phyloP scores from a whole-genome alignment of 2,797 vertebrate species.

The Gallinago solitaria region DNA sequence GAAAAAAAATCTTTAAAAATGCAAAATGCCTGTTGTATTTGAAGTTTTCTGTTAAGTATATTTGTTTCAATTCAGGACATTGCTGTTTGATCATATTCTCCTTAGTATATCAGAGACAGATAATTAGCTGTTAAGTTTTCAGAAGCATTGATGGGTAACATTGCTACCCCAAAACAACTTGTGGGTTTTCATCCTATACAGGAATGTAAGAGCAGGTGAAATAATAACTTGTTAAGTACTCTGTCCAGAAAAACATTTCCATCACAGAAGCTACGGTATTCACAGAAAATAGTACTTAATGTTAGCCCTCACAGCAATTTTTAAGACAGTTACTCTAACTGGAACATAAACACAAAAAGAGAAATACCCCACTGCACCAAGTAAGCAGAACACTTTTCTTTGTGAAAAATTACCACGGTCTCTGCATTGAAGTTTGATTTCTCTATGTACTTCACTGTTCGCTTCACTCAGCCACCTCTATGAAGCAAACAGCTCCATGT shows the following conservation, averaged over 20 bases:
- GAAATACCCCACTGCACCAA: neutral
- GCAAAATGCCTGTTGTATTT: neutral
- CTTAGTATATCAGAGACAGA: neutral
- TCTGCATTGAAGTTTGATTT: neutral
- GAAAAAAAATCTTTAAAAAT: neutral
- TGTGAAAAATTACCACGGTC: neutral
- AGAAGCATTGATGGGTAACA: neutral
- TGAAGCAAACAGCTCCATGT: neutral
- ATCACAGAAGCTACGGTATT: neutral
- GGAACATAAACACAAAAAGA: neutral
- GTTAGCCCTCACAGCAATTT: neutral
- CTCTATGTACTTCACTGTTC: neutral
- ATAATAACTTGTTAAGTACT: rapidly evolving
- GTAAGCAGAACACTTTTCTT: neutral
- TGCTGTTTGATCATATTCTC: neutral
- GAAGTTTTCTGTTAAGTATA: neutral
- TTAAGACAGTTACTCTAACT: neutral
- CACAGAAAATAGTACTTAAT: neutral
- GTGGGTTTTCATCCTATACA: rapidly evolving
- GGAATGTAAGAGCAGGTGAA: neutral
- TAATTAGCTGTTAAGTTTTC: neutral
- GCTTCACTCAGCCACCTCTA: neutral
- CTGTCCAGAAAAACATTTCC: neutral
- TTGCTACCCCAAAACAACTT: neutral
- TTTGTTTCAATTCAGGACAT: neutral